A percentile compares a stretch with the other conserved stretches of the same genome.
phyloP scores from a whole-genome alignment of 2,113 vertebrate species.

The Hemichromis elongatus region DNA sequence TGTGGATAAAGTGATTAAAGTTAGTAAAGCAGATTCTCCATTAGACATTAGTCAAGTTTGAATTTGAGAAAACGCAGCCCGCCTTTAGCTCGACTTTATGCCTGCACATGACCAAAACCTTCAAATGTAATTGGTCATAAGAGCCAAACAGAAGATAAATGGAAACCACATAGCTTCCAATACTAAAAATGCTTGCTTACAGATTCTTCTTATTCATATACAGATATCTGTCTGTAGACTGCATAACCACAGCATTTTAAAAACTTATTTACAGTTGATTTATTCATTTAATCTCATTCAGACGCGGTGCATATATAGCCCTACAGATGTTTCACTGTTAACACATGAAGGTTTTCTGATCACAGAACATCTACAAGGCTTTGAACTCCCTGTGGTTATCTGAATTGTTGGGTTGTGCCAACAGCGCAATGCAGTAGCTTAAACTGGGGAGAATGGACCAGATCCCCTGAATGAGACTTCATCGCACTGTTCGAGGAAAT shows the following conservation, averaged over 20 bases:
- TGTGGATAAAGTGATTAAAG: not conserved
- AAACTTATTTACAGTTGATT: not conserved
- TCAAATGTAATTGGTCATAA: not conserved
- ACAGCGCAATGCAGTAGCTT: not conserved
- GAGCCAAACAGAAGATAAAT: not conserved
- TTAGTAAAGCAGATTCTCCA: not conserved
- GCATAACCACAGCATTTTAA: not conserved
- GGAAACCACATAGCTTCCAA: not conserved
- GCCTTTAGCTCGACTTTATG: not conserved
- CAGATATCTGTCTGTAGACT: not conserved
- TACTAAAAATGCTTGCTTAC: not conserved
- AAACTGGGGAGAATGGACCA: not conserved
- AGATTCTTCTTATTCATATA: not conserved
- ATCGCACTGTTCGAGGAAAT: not conserved
- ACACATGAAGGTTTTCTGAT: not conserved
- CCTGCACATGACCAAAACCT: not conserved
- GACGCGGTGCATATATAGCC: not conserved
- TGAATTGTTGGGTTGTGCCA: not conserved
- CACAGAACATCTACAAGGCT: not conserved
- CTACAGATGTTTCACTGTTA: not conserved
- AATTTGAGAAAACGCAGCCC: not conserved
- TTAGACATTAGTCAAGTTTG: not conserved
- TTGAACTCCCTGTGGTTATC: not conserved
- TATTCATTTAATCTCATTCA: not conserved
- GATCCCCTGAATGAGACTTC: not conserved